phyloP scores from a whole-genome alignment of 2,113 vertebrate species.

The Aviceda subcristata region DNA sequence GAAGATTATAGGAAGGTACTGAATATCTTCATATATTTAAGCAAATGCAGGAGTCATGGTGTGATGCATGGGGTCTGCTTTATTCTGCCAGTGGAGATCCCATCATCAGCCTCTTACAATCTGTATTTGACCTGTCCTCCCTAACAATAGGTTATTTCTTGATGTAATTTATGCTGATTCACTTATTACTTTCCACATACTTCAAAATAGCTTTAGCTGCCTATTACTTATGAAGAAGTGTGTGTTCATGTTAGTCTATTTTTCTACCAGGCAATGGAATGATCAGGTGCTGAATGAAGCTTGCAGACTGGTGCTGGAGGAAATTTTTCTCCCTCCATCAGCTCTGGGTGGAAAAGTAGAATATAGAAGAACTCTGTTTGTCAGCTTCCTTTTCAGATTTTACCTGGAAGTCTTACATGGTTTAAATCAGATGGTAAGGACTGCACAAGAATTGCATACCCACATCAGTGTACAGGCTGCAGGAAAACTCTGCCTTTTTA shows the following conservation, averaged over 20 bases:
- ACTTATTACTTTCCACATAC: not conserved
- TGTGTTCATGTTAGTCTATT: not conserved
- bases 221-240: not conserved
- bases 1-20: slow-evolving; percentile 70
- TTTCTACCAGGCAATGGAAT: slow-evolving; percentile 72
- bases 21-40: not conserved
- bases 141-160: not conserved
- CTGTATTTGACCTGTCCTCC: not conserved
- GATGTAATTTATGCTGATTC: not conserved
- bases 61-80: not conserved
- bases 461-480: not conserved
- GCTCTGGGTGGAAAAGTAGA: slow-evolving; percentile 79
- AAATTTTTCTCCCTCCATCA: slow-evolving; percentile 72
- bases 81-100: not conserved
- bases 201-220: not conserved
- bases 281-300: slow-evolving; percentile 74
- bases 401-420: slow-evolving; percentile 76
- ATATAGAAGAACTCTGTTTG: slow-evolving; percentile 77
- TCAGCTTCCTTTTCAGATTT: slow-evolving; percentile 88
- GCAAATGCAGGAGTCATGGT: not conserved
- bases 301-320: slow-evolving; percentile 78
- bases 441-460: not conserved
- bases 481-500: not conserved
- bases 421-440: slow-evolving; percentile 65
- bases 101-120: not conserved